A percentile compares a stretch with the other conserved stretches of the same genome.
These are phyloP conservation scores for Heliconius congener DNA, from an alignment of 1,140 invertebrate genomes.

Conservation along the genomic window DNA sequence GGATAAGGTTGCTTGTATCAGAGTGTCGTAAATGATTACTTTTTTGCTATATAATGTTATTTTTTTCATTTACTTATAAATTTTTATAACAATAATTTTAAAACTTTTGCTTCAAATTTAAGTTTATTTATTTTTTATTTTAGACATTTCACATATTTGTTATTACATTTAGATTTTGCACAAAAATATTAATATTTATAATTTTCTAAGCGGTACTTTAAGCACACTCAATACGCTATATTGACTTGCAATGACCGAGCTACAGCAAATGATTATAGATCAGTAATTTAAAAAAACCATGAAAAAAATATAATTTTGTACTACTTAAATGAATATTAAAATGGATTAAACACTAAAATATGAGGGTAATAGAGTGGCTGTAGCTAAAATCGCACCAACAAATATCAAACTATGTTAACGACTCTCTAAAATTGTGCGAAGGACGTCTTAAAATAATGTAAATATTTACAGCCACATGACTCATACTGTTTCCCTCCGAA, in stretches of 20 bases:
- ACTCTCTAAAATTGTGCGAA: slow-evolving; percentile 65
- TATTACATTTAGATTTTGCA: no score
- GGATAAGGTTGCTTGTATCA: background rate
- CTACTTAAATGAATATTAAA: background rate
- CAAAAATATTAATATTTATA: no score
- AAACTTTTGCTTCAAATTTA: no score
- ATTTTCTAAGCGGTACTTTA: no score
- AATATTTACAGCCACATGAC: slow-evolving; percentile 66
- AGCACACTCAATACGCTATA: no score
- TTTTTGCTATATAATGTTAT: background rate
- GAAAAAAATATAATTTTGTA: no score
- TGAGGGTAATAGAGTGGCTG: slow-evolving; percentile 11
- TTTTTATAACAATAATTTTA: background rate
- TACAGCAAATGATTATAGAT: no score
- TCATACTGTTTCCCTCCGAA: slow-evolving; percentile 48
- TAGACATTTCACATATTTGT: no score
- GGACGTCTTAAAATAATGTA: slow-evolving; percentile 73
- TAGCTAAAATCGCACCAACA: slow-evolving; percentile 37
- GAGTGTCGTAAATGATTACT: background rate
- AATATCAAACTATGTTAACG: slow-evolving; percentile 68
- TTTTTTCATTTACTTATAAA: background rate
- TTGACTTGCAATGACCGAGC: no score
- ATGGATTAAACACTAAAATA: background rate
- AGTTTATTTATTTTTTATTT: no score
- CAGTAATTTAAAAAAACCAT: no score